Conservation (phyloP, 1,140 invertebrate species). For the Sminthurinus signatus region DNA sequence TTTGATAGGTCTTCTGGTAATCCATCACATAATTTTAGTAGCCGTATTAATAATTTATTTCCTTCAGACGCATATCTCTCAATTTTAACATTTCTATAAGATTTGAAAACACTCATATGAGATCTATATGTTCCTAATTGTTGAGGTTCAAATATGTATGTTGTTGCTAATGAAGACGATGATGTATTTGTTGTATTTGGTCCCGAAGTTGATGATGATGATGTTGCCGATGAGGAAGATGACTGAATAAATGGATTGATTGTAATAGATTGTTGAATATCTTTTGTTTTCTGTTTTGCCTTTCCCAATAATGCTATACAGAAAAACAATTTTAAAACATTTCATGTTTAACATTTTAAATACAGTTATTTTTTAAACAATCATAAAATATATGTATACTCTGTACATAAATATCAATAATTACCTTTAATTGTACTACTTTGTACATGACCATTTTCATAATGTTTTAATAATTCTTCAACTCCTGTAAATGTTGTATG, state of each 20-base stretch:
- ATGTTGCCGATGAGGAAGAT: not conserved
- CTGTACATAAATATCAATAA: not conserved
- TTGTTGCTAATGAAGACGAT: not conserved
- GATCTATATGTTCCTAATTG: slow-evolving; percentile 43
- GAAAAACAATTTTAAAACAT: not conserved
- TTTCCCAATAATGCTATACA: not conserved
- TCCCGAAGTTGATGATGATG: too few species aligned
- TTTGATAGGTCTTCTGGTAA: slow-evolving; percentile 4
- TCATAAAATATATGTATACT: not conserved
- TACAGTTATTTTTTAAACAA: too few species aligned
- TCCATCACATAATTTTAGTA: slow-evolving; percentile 67
- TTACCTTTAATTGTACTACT: slow-evolving; percentile 1
- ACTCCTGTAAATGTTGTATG: slow-evolving; percentile 9
- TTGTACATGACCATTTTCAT: slow-evolving; percentile 19
- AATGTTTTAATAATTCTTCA: slow-evolving; percentile 20
- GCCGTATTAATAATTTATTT: slow-evolving; percentile 87
- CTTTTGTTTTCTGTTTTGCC: slow-evolving; percentile 10
- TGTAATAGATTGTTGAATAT: not conserved
- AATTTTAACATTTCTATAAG: slow-evolving; percentile 61
- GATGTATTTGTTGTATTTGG: too few species aligned
- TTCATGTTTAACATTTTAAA: too few species aligned
- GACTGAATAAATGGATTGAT: slow-evolving; percentile 3
- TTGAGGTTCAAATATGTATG: slow-evolving; percentile 1
- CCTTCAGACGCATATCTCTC: slow-evolving; percentile 88
- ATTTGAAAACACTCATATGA: slow-evolving; percentile 73